Percentiles rank a stretch among this genome's conserved stretches.
phyloP scores from a whole-genome alignment of 2,113 vertebrate genomes.

The Craseonycteris thonglongyai region DNA sequence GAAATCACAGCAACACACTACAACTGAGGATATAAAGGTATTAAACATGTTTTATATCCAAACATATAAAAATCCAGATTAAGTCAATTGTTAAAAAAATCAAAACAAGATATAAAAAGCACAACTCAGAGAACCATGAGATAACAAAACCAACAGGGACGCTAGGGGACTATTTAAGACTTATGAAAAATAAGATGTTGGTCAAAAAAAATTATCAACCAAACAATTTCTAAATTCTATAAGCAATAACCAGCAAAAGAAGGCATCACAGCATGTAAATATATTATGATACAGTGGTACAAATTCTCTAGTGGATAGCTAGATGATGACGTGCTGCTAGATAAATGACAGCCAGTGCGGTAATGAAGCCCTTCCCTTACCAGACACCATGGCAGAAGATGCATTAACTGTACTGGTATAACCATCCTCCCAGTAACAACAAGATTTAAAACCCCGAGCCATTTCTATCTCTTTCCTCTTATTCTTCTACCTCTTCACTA shows the following conservation, averaged over 20 bases:
- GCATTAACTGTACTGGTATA: not conserved
- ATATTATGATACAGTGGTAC: not conserved
- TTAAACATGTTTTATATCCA: not conserved
- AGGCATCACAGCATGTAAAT: not conserved
- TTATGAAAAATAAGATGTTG: not conserved
- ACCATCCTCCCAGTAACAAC: not conserved
- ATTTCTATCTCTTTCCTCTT: not conserved
- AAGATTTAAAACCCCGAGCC: not conserved
- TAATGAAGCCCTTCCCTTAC: not conserved
- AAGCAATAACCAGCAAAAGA: not conserved
- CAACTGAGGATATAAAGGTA: slow-evolving; percentile 14
- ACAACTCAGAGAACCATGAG: not conserved
- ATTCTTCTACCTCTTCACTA: not conserved
- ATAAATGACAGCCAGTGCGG: not conserved
- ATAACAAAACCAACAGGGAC: not conserved
- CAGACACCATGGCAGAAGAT: not conserved
- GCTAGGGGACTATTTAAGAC: not conserved
- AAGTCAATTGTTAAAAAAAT: not conserved
- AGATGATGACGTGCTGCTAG: not conserved
- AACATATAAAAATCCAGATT: not conserved
- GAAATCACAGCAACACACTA: not conserved
- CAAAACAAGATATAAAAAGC: not conserved
- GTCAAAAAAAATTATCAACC: not conserved
- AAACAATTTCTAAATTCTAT: not conserved
- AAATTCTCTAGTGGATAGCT: not conserved